phyloP scores from a whole-genome alignment of 2,888 invertebrate species.

The Atherix ibis region DNA sequence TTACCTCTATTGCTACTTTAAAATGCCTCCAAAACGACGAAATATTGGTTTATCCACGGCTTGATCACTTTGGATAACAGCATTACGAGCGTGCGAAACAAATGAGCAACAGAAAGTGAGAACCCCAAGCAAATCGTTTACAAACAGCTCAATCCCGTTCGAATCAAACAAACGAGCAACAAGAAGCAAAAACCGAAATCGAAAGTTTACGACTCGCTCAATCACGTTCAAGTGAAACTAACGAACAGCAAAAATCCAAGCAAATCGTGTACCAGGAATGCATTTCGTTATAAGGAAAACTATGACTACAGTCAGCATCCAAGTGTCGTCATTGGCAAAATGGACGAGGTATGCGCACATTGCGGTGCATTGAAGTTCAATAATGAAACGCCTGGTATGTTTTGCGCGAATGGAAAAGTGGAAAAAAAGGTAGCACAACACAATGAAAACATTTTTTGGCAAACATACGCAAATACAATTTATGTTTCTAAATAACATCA shows the following conservation, averaged over 20 bases:
- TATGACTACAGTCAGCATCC: constrained; percentile 18
- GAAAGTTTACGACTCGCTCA: constrained; percentile 1
- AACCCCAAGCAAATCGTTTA: no score
- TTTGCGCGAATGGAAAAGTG: constrained; percentile 27
- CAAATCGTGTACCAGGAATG: constrained; percentile 9
- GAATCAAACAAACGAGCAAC: no score
- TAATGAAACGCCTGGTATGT: constrained; percentile 26
- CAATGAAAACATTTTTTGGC: constrained; percentile 13
- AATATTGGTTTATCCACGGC: no score
- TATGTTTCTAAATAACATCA: constrained; percentile 15
- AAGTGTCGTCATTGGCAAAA: constrained; percentile 18
- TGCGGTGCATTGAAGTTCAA: constrained; percentile 22
- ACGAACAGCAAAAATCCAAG: neutral
- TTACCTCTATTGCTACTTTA: no score
- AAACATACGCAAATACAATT: constrained; percentile 13
- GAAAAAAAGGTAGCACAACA: constrained; percentile 15
- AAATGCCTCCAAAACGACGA: no score
- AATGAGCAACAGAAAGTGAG: no score
- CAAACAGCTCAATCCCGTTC: no score
- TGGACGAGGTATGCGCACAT: constrained; percentile 20
- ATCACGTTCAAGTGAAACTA: constrained; percentile 2
- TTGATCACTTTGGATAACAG: no score
- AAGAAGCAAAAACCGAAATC: no score
- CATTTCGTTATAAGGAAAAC: constrained; percentile 18
- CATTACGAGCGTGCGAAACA: no score